Conservation (phyloP, 2,113 vertebrate genomes). For the Eolophus roseicapilla region DNA sequence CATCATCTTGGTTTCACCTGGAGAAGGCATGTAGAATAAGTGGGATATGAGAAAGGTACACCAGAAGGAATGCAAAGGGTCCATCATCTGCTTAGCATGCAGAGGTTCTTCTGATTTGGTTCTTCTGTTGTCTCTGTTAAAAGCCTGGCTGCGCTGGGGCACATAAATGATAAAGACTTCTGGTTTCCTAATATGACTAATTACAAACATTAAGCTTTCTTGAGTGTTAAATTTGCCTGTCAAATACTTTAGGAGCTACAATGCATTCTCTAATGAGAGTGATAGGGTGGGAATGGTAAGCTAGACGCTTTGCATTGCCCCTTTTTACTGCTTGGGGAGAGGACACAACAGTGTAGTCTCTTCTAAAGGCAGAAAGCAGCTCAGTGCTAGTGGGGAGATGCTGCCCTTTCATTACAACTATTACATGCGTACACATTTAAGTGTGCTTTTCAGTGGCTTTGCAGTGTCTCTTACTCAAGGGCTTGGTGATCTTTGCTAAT, state of each 20-base stretch:
- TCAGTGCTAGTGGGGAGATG: not conserved
- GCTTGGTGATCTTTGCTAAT: not conserved
- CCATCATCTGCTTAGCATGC: not conserved
- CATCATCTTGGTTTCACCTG: not conserved
- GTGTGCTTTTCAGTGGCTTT: not conserved
- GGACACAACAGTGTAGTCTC: accelerated
- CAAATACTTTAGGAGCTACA: not conserved
- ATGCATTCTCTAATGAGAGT: not conserved
- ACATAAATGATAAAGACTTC: not conserved
- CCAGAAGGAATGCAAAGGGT: not conserved
- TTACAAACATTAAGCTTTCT: not conserved
- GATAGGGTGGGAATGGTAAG: not conserved
- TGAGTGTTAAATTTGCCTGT: not conserved
- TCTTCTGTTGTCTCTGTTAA: not conserved
- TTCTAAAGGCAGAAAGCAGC: not conserved
- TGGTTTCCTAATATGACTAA: not conserved
- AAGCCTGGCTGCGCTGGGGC: not conserved
- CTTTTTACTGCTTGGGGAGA: not conserved
- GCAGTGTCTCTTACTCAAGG: not conserved
- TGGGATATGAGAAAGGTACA: not conserved
- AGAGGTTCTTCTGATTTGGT: not conserved
- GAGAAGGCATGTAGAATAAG: not conserved
- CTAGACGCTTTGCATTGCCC: not conserved
- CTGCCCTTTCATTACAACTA: not conserved
- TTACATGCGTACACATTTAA: not conserved